Base-by-base conservation (phyloP, 2,888 invertebrate genomes). In the Labia minor region DNA sequence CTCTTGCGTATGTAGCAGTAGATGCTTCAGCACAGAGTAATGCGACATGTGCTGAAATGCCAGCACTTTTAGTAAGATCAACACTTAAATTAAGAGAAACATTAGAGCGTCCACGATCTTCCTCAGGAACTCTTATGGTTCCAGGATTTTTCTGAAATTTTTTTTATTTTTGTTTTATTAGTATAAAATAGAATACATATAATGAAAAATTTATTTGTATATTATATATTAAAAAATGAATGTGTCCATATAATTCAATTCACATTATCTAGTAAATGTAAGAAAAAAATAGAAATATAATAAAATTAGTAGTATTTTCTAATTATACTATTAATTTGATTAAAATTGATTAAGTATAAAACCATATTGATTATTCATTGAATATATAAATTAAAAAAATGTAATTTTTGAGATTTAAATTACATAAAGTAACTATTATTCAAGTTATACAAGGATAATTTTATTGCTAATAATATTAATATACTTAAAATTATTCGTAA, bases 71-170 rank as follows among this genome's bases (percentile, higher is more conserved):
- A 67, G 84, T 81, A 63, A 89, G 77, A 72, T 88, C 84, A 21
- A 95, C 85, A 80, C 88, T 86, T 66, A 92, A 86, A 72, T 93
- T 92, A 82, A 95, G 87, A 1, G 89, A 89, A 71, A 87, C 87
- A 75, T 89, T 90, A 64, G 89, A 87, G 75, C 89, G 86, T 1
- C 92, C 92, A 71, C 87, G 85, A 74, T 95, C 93, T 74, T 95
- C 94, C 76, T 96, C 96, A 0, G 95, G 93, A 0, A 88, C 86
- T 33, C 96, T 83, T 61, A 95, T 87, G 16, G 92, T 91, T 68
- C 90, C 89, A 2, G 92, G 91, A 79, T 93, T 93, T 78, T 85
- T 85, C 73, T 75, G 69, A 71, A 68, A 21, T 37, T 49, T 16
- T 37, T 11, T 37, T 26, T 18, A 62, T 19, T 18, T 19, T 20